Base-by-base conservation (phyloP, 2,888 invertebrate genomes). In the Muschampia staudingeri region DNA sequence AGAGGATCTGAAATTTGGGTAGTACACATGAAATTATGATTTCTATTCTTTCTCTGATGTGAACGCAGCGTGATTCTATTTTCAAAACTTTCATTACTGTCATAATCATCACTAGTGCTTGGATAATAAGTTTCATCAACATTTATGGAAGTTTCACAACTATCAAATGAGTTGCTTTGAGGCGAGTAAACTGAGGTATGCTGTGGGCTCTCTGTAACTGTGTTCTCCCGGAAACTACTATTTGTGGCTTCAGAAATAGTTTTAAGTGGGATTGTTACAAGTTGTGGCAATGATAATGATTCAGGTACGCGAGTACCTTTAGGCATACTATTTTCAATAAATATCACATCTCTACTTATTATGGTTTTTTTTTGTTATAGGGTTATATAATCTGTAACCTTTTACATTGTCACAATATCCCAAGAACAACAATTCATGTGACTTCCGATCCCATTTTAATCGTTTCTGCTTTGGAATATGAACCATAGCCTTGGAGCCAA, bases 401-500 rank as follows among this genome's bases (percentile, higher is more conserved):
- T 90, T 90, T 6, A 76, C 82, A 65, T 81, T 90, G 0, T 79
- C 71, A 67, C 67, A 34, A 34, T 94, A 93, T 8, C 93, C 94
- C 7, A 93, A 85, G 67, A 93, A 89, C 7, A 90, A 85, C 16
- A 87, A 78, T 77, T 87, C 80, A 25, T 82, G 75, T 48, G 89
- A 87, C 90, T 78, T 88, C 78, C 19, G 84, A 84, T 76, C 94
- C 94, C 89, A 94, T 93, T 75, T 91, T 83, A 56, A 70, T 1
- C 69, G 34, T 1, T 81, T 90, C 82, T 92, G 86, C 82, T 93
- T 90, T 0, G 93, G 91, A 67, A 92, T 83, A 84, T 93, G 91
- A 12, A 89, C 89, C 85, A 90, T 90, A 6, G 90, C 92, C 19
- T 87, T 83, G 11, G 86, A 86, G 19, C 93, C 94, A 90, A 95